Conservation (phyloP, 2,888 invertebrate genomes). For the Graphium colonna region DNA sequence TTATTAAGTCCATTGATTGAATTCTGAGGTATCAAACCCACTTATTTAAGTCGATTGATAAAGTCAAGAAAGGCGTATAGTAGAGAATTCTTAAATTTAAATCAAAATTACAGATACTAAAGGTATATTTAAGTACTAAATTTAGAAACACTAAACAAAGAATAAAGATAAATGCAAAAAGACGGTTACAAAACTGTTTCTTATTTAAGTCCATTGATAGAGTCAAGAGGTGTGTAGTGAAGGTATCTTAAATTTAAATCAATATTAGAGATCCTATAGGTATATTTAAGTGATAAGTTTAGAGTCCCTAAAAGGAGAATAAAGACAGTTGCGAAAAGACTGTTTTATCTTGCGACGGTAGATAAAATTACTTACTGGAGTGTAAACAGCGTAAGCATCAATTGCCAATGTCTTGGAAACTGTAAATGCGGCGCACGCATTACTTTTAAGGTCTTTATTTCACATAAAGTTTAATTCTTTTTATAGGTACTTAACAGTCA, state of each 20-base stretch:
- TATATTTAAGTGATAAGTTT: neutral
- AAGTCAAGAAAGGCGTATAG: no score
- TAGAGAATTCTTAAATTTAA: no score
- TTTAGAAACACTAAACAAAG: no score
- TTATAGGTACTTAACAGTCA: slow-evolving; percentile 12
- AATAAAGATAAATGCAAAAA: no score
- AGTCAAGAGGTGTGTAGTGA: no score
- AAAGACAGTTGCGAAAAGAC: slow-evolving; percentile 24
- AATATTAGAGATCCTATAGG: neutral
- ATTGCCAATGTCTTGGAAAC: slow-evolving; percentile 44
- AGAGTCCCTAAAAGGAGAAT: slow-evolving; percentile 16
- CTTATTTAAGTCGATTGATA: no score
- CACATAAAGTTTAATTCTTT: slow-evolving; percentile 14
- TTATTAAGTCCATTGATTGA: no score
- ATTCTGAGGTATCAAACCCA: no score
- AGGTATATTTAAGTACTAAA: no score
- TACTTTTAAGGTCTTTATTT: slow-evolving; percentile 20
- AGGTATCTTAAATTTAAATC: neutral
- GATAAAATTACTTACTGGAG: slow-evolving; percentile 42
- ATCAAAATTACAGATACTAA: no score
- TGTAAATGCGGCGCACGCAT: slow-evolving; percentile 22
- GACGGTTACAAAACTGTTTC: no score
- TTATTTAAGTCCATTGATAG: no score
- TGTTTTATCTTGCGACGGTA: slow-evolving; percentile 32
- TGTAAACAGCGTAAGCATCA: slow-evolving; percentile 39